These are phyloP conservation scores for Gasterosteus nipponicus DNA, from an alignment of 2,113 vertebrate genomes.

Conservation along the genomic window DNA sequence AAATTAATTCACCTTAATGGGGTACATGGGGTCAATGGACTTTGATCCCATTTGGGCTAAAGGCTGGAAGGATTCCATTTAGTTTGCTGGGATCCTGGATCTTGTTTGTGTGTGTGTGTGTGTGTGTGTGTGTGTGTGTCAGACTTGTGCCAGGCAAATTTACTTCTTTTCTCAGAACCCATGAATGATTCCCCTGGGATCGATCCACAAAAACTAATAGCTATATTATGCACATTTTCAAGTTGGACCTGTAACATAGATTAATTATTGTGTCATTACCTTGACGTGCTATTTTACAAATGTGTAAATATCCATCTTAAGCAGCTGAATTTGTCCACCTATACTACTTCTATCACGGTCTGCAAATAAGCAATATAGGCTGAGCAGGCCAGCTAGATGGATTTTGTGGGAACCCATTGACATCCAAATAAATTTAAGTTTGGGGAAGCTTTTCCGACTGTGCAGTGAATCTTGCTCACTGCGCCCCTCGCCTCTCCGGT, in stretches of 20 bases:
- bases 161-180: slow-evolving; percentile 60
- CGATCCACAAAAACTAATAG: slow-evolving; percentile 75
- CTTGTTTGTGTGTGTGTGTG: slow-evolving; percentile 32
- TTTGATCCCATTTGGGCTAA: slow-evolving; percentile 82
- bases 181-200: slow-evolving; percentile 76
- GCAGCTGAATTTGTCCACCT: slow-evolving; percentile 59
- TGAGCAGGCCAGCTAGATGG: slow-evolving; percentile 41
- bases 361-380: slow-evolving; percentile 50
- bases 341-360: slow-evolving; percentile 43
- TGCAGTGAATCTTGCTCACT: slow-evolving; percentile 60
- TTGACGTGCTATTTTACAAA: slow-evolving; percentile 58
- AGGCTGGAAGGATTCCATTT: slow-evolving; percentile 73
- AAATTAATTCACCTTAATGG: slow-evolving; percentile 89
- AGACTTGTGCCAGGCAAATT: slow-evolving; percentile 52
- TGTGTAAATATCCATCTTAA: slow-evolving; percentile 72
- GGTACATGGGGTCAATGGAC: slow-evolving; percentile 81
- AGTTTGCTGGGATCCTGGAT: slow-evolving; percentile 60
- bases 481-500: slow-evolving; percentile 41
- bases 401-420: slow-evolving; percentile 61
- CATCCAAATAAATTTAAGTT: slow-evolving; percentile 77
- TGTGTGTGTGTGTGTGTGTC: slow-evolving; percentile 25
- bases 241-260: slow-evolving; percentile 62
- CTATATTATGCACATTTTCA: slow-evolving; percentile 75
- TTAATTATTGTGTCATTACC: slow-evolving; percentile 72
- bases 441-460: slow-evolving; percentile 61